Evolutionary conservation across 1,140 invertebrate species (phyloP), one percentile per base, ranked within the genome.

Genomic region (Zaprionus nigranus): DNA sequence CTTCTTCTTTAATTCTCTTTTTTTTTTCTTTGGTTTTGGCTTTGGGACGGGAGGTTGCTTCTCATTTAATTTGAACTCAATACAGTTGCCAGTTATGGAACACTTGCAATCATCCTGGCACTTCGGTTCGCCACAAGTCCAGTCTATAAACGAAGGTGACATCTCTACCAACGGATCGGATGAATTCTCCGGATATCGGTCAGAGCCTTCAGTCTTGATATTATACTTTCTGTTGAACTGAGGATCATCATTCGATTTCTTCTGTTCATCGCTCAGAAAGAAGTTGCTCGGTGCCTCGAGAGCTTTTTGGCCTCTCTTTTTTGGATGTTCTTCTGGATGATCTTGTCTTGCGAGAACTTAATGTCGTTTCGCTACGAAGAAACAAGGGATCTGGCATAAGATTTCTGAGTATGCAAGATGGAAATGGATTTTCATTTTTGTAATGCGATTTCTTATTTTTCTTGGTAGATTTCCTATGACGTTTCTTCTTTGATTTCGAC

Each of bases 401-500:
- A 38, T 38, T 38, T 38, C 13, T 12, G 36, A 38, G n/a, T 46
- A 15, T 9, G 40, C n/a, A 15, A 7, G 5, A 1, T 46, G 40
- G 15, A 15, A 9, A 49, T 17, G 3, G 7, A 43, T 17, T 17
- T 3, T 24, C 17, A 53, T 13, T 53, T 5, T 9, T 9, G 4
- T 51, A 22, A 20, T 28, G 3, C 6, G 17, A 9, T 15, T 15
- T n/a, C 15, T n/a, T 40, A 22, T 59, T 28, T n/a, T 63, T 62
- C 12, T 36, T 38, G 20, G 13, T 6, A 15, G 26, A 15, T 36
- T 64, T 64, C 40, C 51, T 60, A 3, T 53, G 30, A 3, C 12
- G 57, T 22, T 38, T 60, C 15, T 68, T 68, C 63, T 56, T 65
- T 1, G 51, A 34, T 15, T 59, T 59, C 20, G 28, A 15, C 12